A percentile compares a stretch with the other conserved stretches of the same genome.
These are phyloP conservation scores for Zosterops pallidus DNA, from an alignment of 2,113 vertebrate species.

Conservation along the genomic window DNA sequence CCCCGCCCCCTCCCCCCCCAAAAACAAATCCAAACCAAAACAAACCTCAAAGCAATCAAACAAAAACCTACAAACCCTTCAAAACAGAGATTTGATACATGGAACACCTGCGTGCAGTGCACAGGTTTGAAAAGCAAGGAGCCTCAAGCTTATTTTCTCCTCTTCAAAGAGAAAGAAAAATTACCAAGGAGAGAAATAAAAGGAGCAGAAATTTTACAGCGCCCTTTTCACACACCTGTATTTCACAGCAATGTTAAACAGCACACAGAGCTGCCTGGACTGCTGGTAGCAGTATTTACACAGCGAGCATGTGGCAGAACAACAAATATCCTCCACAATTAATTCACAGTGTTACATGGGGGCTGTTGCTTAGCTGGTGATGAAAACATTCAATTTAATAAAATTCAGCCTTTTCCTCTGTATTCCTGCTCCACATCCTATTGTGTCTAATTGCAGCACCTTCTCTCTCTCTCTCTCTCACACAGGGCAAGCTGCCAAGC, in stretches of 20 bases:
- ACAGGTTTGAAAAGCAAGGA: not conserved
- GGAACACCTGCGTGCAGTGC: not conserved
- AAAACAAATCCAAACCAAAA: not conserved
- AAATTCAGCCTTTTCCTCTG: not conserved
- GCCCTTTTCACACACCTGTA: not conserved
- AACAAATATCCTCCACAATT: constrained; percentile 15
- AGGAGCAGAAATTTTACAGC: not conserved
- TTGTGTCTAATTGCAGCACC: constrained; percentile 34
- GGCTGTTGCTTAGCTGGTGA: constrained; percentile 22
- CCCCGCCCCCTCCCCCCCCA: fast-evolving
- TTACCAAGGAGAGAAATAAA: not conserved
- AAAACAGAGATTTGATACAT: not conserved
- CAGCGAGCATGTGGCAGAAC: not conserved
- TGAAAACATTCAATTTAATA: constrained; percentile 50
- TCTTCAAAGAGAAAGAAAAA: not conserved
- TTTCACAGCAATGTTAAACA: not conserved
- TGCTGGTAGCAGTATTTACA: not conserved
- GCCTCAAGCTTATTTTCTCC: not conserved
- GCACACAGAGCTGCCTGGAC: not conserved
- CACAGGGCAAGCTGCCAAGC: constrained; percentile 26
- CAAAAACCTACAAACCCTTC: not conserved
- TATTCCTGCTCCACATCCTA: not conserved
- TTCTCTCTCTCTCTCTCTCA: not conserved
- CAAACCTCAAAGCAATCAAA: not conserved
- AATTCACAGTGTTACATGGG: constrained; percentile 3